Base-by-base conservation (phyloP, 1,140 invertebrate species). In the Melipona quadrifasciata region DNA sequence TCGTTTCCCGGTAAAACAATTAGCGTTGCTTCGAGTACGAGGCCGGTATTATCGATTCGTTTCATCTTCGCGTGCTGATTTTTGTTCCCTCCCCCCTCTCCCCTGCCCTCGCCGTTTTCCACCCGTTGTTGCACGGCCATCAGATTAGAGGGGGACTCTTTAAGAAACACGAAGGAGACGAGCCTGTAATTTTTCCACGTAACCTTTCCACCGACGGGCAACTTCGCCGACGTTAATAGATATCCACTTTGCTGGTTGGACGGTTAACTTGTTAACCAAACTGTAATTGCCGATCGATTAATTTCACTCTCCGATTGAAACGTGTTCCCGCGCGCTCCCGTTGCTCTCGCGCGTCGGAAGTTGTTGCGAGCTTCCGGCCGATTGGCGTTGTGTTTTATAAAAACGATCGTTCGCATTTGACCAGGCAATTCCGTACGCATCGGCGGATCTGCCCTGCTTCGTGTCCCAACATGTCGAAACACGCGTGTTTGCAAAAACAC, bases 61-160 rank as follows among this genome's bases (percentile, higher is more conserved):
- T 79, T 65, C 80, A 84, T 86, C 75, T 83, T 84, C 71, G 85
- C 80, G 80, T 84, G 80, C 76, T 57, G 80, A 86, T 87, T 86
- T 87, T 86, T 82, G 81, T 87, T 87, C 78, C 75, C 68, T 2
- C 31, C 2, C 31, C 31, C 31, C 31, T n/a, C n/a, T n/a, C 74
- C 73, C 51, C 70, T 85, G 34, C n/a, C n/a, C n/a, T n/a, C 34
- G 34, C 34, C 39, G 39, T 47, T 47, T 47, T 47, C 39, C 81
- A 57, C 74, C 53, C 74, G 39, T 8, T 47, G 55, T 87, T 74
- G 53, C 71, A 24, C 61, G 51, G 71, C 65, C 68, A 87, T 86
- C 85, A 87, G 86, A 86, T 86, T 82, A 87, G 80, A 57, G n/a
- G 39, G 76, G 58, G 47, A 64, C 72, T 86, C 51, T 86, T 86